Conservation (phyloP, 1,140 invertebrate species). For the Babylonia areolata region DNA sequence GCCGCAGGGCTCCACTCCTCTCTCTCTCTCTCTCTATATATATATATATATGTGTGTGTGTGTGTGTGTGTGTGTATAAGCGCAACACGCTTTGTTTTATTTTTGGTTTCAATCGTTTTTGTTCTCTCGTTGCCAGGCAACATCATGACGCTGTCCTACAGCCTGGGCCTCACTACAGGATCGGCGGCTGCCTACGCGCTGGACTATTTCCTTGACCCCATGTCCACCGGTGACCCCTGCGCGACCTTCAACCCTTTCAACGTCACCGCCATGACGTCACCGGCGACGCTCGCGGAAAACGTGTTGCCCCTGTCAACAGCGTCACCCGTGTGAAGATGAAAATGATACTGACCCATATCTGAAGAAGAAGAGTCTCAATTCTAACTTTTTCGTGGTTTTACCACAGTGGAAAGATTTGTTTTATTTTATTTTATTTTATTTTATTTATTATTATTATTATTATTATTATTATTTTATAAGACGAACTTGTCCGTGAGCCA, state of each 20-base stretch:
- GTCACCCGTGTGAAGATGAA: not conserved
- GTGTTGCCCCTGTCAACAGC: not conserved
- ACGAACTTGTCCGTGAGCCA: too few species aligned
- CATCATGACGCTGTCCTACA: slow-evolving; percentile 94
- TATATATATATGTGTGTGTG: not conserved
- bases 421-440: too few species aligned
- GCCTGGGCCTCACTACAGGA: slow-evolving; percentile 87
- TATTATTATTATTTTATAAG: too few species aligned
- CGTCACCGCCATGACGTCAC: not conserved
- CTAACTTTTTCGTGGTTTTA: too few species aligned
- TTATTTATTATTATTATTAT: too few species aligned
- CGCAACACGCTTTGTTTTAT: not conserved
- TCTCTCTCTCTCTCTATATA: too few species aligned
- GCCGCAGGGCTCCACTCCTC: too few species aligned
- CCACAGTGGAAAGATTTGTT: not conserved
- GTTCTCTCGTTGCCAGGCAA: slow-evolving; percentile 81
- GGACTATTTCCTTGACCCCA: slow-evolving; percentile 76
- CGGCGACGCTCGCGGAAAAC: not conserved
- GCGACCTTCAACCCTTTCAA: not conserved
- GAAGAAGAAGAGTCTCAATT: too few species aligned
- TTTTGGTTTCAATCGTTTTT: too few species aligned
- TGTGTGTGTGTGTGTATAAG: not conserved
- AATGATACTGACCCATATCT: not conserved
- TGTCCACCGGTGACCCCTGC: slow-evolving; percentile 32
- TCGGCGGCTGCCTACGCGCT: slow-evolving; percentile 89